phyloP scores from a whole-genome alignment of 2,888 invertebrate genomes.

The Meloe dianella region DNA sequence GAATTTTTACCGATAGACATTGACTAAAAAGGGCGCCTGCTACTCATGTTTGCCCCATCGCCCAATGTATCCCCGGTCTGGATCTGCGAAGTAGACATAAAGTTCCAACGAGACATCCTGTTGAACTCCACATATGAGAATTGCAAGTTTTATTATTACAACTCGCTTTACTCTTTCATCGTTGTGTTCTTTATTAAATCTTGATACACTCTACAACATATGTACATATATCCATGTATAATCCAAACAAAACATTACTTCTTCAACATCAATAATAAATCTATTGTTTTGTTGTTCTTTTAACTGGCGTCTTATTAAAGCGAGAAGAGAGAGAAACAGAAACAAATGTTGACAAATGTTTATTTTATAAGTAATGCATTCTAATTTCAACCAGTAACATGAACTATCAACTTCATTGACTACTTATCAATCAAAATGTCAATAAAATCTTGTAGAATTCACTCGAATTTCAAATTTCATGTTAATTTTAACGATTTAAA shows the following conservation, averaged over 20 bases:
- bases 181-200: neutral
- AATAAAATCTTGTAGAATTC: neutral
- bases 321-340: too few species aligned
- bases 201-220: neutral
- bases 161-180: too few species aligned
- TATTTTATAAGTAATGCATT: neutral
- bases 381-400: neutral
- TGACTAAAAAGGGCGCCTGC: too few species aligned
- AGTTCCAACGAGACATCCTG: too few species aligned
- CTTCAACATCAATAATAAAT: neutral
- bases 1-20: too few species aligned
- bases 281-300: neutral
- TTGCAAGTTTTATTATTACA: too few species aligned
- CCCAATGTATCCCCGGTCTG: too few species aligned
- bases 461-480: too few species aligned
- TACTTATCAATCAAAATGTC: neutral
- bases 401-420: neutral
- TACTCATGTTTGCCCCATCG: too few species aligned
- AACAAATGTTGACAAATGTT: neutral
- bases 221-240: too few species aligned
- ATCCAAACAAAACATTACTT: neutral
- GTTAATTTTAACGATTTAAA: neutral
- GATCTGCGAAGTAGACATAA: too few species aligned
- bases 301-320: neutral
- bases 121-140: too few species aligned